Evolutionary conservation across 2,797 vertebrate genomes (phyloP).

Genomic region (Crocidura indochinensis): DNA sequence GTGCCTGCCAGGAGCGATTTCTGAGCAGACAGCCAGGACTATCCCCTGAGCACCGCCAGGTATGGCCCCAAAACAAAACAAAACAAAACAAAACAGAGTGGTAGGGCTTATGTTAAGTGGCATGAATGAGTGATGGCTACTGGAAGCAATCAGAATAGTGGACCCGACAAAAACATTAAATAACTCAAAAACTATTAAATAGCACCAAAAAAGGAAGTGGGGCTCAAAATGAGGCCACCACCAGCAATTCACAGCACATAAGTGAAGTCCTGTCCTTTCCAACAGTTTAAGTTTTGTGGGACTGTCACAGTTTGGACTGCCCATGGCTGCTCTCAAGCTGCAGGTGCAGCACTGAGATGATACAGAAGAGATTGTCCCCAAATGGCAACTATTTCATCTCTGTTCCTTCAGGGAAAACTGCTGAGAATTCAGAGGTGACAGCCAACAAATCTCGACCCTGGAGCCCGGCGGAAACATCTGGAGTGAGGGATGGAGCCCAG

Average conservation of each 20-base stretch:
- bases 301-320: not conserved
- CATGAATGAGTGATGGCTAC: not conserved
- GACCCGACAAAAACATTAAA: not conserved
- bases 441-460: not conserved
- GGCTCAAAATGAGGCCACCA: not conserved
- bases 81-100: too few relatives aligned
- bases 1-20: too few relatives aligned
- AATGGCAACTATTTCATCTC: not conserved
- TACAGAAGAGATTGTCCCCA: not conserved
- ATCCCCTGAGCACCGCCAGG: too few relatives aligned
- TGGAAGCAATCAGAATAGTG: conserved; percentile 20
- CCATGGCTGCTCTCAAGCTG: not conserved
- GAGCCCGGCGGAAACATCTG: not conserved
- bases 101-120: too few relatives aligned
- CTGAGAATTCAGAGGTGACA: not conserved
- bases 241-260: not conserved
- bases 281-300: not conserved
- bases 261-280: not conserved
- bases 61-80: too few relatives aligned
- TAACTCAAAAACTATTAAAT: conserved; percentile 18
- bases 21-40: too few relatives aligned
- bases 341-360: not conserved
- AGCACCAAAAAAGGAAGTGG: conserved; percentile 1
- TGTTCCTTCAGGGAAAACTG: not conserved
- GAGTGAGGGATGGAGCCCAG: not conserved